Evolutionary conservation across 2,797 vertebrate genomes (phyloP).

Genomic region (Serranus cabrilla): DNA sequence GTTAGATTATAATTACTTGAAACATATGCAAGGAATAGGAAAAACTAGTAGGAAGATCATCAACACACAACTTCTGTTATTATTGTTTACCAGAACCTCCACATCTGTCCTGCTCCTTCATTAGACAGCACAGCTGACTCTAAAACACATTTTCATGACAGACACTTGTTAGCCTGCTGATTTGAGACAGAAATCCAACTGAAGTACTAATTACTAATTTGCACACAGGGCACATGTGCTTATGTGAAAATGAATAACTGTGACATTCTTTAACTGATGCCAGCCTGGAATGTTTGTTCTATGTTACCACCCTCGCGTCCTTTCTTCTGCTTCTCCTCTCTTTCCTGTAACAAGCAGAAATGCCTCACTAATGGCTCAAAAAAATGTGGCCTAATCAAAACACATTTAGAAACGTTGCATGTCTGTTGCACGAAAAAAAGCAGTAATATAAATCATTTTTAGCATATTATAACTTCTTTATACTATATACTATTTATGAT

Average conservation of each 20-base stretch:
- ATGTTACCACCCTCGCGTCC: neutral
- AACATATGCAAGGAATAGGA: neutral
- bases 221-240: neutral
- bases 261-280: neutral
- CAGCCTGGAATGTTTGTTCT: neutral
- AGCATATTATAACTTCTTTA: no score
- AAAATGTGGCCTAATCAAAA: slow-evolving; percentile 6
- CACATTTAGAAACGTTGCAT: neutral
- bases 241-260: neutral
- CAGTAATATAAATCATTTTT: no score
- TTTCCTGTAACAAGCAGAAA: neutral
- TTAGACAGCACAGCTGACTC: slow-evolving; percentile 9
- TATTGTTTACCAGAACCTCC: neutral
- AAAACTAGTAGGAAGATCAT: neutral
- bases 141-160: neutral
- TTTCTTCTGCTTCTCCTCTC: neutral
- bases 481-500: no score
- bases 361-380: neutral
- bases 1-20: neutral
- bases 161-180: neutral
- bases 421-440: neutral
- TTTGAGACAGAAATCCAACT: neutral
- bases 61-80: neutral
- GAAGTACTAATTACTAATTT: neutral
- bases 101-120: neutral